Conservation (phyloP, 1,140 invertebrate species). For the Bathynomus jamesi region DNA sequence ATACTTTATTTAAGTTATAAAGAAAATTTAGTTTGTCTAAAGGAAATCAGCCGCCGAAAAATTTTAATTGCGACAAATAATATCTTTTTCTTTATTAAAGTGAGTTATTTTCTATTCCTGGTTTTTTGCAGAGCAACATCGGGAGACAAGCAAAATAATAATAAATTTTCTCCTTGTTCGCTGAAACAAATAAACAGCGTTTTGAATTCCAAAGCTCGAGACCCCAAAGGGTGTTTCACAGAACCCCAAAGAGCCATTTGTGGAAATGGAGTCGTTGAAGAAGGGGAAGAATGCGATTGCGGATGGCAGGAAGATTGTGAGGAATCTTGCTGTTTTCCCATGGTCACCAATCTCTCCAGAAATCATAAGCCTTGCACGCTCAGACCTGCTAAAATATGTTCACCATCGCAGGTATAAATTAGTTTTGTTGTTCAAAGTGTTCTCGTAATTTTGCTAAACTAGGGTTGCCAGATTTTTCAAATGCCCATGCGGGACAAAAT, state of each 20-base stretch:
- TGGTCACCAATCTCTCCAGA: constrained; percentile 61
- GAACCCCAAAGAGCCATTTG: constrained; percentile 66
- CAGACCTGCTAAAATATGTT: constrained; percentile 65
- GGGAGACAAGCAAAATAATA: constrained; percentile 93
- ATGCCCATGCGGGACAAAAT: no score
- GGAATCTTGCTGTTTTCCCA: constrained; percentile 87
- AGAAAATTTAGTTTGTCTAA: no score
- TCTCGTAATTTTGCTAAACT: no score
- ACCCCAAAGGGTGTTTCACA: constrained; percentile 82
- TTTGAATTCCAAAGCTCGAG: constrained; percentile 82
- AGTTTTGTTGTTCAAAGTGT: no score
- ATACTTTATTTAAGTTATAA: no score
- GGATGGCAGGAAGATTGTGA: constrained; percentile 94
- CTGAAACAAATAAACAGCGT: constrained; percentile 91
- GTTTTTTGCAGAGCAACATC: constrained; percentile 64
- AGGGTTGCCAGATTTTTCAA: no score
- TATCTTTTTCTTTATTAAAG: no score
- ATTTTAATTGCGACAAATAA: no score
- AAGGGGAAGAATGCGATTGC: constrained; percentile 95
- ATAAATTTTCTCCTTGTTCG: constrained; percentile 85
- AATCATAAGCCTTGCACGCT: constrained; percentile 76
- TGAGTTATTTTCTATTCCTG: no score
- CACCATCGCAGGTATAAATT: constrained; percentile 63
- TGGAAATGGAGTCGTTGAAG: constrained; percentile 93
- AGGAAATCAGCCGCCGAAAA: no score